These are phyloP conservation scores for Hiodon alosoides DNA, from an alignment of 2,113 vertebrate genomes.

Conservation along the genomic window DNA sequence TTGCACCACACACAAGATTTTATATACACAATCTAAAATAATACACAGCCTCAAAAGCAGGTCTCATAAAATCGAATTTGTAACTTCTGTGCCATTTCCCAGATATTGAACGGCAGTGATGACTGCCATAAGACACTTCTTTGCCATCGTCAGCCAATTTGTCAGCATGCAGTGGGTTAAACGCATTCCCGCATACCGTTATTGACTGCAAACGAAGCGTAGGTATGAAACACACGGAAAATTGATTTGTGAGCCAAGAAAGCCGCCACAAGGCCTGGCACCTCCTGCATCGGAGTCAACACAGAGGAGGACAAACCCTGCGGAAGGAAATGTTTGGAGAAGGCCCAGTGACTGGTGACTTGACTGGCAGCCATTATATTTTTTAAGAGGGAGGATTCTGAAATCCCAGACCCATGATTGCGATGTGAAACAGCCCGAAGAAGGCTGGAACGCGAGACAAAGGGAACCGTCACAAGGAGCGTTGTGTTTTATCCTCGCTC, in stretches of 20 bases:
- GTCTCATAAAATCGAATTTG: not conserved
- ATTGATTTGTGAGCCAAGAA: no score
- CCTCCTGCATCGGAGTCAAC: not conserved
- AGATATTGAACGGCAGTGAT: not conserved
- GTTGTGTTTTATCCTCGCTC: no score
- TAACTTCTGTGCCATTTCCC: not conserved
- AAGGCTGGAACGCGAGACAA: no score
- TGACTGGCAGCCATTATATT: constrained; percentile 1
- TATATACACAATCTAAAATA: not conserved
- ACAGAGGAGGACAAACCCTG: not conserved
- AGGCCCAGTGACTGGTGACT: not conserved
- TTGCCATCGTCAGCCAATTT: not conserved
- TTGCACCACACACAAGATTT: not conserved
- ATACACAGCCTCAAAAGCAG: not conserved
- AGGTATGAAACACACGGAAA: no score
- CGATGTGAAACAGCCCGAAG: no score
- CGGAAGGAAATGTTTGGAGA: not conserved
- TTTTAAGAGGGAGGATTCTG: constrained; percentile 9
- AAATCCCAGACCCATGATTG: not conserved
- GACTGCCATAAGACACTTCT: not conserved
- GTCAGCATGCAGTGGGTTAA: not conserved
- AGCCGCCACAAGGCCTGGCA: no score
- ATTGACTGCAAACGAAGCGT: no score
- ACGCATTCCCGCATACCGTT: no score
- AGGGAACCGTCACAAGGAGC: no score